phyloP scores from a whole-genome alignment of 2,797 vertebrate genomes.

The Siniperca undulata region DNA sequence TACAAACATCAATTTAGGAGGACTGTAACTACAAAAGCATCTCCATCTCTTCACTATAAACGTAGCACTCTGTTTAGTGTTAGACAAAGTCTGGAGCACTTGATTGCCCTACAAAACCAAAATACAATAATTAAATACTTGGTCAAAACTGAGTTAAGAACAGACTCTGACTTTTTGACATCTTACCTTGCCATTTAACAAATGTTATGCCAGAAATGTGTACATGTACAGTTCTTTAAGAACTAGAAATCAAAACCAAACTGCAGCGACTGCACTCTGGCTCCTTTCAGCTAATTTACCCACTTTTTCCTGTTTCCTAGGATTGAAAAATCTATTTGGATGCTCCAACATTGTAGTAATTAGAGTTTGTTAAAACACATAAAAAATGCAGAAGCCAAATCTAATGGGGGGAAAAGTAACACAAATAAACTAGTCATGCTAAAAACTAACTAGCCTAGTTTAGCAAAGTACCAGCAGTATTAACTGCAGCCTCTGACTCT shows the following conservation, averaged over 20 bases:
- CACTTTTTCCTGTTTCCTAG: neutral
- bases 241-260: neutral
- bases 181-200: neutral
- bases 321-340: neutral
- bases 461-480: neutral
- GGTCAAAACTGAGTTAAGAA: neutral
- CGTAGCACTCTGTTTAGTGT: neutral
- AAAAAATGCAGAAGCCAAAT: neutral
- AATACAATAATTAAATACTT: neutral
- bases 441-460: neutral
- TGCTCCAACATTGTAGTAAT: neutral
- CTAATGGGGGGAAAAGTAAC: neutral
- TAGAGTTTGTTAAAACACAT: neutral
- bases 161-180: neutral
- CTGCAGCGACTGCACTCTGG: neutral
- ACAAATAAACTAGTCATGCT: neutral
- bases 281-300: neutral
- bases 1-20: neutral
- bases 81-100: neutral
- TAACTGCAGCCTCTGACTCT: too few species aligned
- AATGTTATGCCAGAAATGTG: neutral
- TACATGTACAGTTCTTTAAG: neutral
- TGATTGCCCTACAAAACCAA: too few species aligned
- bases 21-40: neutral
- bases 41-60: neutral